Percentiles rank a stretch among this genome's conserved stretches.
phyloP scores from a whole-genome alignment of 2,797 vertebrate species.

The Rhinichthys osculus region DNA sequence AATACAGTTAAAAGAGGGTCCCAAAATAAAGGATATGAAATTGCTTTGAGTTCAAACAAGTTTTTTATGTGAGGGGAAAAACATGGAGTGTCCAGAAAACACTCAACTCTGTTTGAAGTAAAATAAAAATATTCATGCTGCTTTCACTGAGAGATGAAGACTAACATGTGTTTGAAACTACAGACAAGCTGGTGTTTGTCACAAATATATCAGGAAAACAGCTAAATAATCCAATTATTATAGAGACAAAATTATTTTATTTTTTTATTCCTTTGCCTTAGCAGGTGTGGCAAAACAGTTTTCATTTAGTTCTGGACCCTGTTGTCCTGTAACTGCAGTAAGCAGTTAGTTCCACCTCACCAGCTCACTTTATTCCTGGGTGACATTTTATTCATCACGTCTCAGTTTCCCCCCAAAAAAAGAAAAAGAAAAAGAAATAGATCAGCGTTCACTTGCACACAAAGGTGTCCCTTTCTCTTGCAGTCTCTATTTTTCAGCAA shows the following conservation, averaged over 20 bases:
- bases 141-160: neutral
- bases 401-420: neutral
- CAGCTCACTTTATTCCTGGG: constrained; percentile 60
- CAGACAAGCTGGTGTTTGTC: neutral
- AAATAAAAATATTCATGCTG: neutral
- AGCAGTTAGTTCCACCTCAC: constrained; percentile 47
- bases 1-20: too few species aligned
- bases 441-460: neutral
- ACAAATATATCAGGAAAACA: neutral
- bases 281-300: neutral
- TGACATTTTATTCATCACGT: constrained; percentile 52
- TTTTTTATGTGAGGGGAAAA: neutral
- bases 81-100: neutral
- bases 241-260: neutral
- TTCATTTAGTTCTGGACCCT: neutral
- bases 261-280: neutral
- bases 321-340: constrained; percentile 39
- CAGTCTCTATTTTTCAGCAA: constrained; percentile 7
- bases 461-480: neutral
- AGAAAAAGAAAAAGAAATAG: neutral
- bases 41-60: neutral
- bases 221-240: neutral
- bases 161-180: neutral
- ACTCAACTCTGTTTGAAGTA: neutral
- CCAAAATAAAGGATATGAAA: neutral